Base-by-base conservation (phyloP, 1,140 invertebrate genomes). In the Teleogryllus occipitalis region DNA sequence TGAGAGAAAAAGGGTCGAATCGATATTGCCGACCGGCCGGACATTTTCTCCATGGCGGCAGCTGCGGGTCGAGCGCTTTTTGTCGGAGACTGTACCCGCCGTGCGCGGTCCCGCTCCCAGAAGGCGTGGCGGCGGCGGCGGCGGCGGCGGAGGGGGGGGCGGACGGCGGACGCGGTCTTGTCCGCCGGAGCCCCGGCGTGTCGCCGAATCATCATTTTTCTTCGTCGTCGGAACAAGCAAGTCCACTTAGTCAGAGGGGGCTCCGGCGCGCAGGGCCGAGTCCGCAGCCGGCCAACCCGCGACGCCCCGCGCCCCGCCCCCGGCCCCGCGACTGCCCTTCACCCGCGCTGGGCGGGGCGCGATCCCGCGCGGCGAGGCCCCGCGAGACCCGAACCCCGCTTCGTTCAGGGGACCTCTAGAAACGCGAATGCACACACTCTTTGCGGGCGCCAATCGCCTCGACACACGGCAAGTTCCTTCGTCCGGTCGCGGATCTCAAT, bases 211-310 rank as follows among this genome's bases (percentile, higher is more conserved):
- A 85, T 85, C 84, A 86, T 86, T 86, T 86, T 84, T 86, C 86
- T 86, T 85, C 84, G 86, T 86, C 86, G 82, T 80, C 81, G 82
- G 84, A 86, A 86, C 86, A 86, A 86, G 85, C 84, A 86, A 86
- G 85, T 86, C 85, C 86, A 86, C 86, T 86, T 86, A 86, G 86
- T 86, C 86, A 86, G 73, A 49, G 8, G 73, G n/a, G 78, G 14
- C 7, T 18, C 5, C 27, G 39, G 8, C 10, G 7, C 15, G 73
- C 7, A 78, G 46, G 47, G n/a, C 21, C 14, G 21, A 27, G 21
- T 7, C 47, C 65, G 72, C n/a, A 27, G 47, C n/a, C 8, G 73
- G 39, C 65, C 8, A 74, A 65, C 39, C 54, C 18, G 65, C 47
- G 78, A 49, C 54, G 14, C 48, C 47, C 39, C 21, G 12, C 48